Base-by-base conservation (phyloP, 2,888 invertebrate species). In the Dynastes tityus region DNA sequence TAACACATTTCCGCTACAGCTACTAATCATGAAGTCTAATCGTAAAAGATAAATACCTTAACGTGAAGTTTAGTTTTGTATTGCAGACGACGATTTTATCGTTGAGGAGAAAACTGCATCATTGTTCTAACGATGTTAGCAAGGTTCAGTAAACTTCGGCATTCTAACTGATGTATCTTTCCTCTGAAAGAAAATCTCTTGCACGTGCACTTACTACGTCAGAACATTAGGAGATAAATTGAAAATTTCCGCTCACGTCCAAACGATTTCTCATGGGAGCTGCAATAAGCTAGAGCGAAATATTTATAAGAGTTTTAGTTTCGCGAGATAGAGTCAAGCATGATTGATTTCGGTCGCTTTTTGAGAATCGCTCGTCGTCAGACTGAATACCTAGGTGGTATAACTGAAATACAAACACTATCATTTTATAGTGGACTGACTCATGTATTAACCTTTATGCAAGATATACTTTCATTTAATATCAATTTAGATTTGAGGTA, bases 161-260 rank as follows among this genome's bases (percentile, higher is more conserved):
- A 64, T 64, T 13, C 29, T 64, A 61, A 61, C 64, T 37, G n/a
- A 64, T 37, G 32, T 37, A 64, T 64, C 13, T 13, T 64, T 61
- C 8, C 37, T 3, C 22, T 16, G 9, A 22, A 8, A 8, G 55
- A 8, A 16, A 16, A 55, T 55, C 22, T 22, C 55, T 55, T 55
- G 22, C 55, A 55, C 55, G 55, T 70, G 11, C 53, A 67, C 11
- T 67, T 67, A 45, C 16, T 67, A 11, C 45, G 9, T 45, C 45
- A 45, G 40, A 45, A 49, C 45, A 70, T 51, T 29, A 13, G 70
- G 13, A 8, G 53, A 70, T 53, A 70, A 70, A 53, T 70, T 70
- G 53, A 53, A 70, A 29, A 32, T 70, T 70, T 70, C 70, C 29
- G 13, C 70, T 70, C 53, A 70, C 70, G 70, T 70, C 53, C 53